Evolutionary conservation across 2,888 invertebrate genomes (phyloP), one percentile per base, ranked within the genome.

Genomic region (Meiosimyza platycephala): DNA sequence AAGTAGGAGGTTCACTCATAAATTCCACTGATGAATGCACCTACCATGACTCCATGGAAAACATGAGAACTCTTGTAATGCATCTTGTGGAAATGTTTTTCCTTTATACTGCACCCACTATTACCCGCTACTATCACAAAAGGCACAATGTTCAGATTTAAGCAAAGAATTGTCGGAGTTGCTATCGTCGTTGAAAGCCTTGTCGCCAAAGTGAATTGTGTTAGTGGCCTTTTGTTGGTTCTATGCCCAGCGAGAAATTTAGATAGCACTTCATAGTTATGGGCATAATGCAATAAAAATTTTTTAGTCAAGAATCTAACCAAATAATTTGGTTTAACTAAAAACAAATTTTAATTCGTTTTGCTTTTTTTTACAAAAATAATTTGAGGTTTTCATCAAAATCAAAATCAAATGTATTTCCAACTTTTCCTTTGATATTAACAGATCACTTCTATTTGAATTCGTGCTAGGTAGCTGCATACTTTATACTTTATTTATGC

Each of bases 41-140:
- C 59, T 65, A 67, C 71, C 73, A 75, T 77, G 75, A 75, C 75
- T 74, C 69, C 72, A 72, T 71, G 73, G 71, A 74, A 74, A 71
- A 74, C 69, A 76, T 74, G 69, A 47, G 66, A 54, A 71, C 71
- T 74, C 74, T 73, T 75, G 74, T 74, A 75, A 71, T 72, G 72
- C 69, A 75, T 71, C 65, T 70, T 71, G 74, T 71, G 66, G 59
- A 68, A 71, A 66, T 55, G 66, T 16, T 62, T 15, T 16, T 16
- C 16, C 62, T 62, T 47, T 11, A 12, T 15, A 18, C 22, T 28
- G 57, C 28, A 16, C 4, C 18, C 28, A 28, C 22, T 28, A 28
- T 13, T 11, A 57, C 18, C 28, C 15, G 18, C 1, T 16, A 2
- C 12, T 57, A 18, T 18, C 57, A 28, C 22, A 28, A 57, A 28